Conservation (phyloP, 2,113 vertebrate genomes). For the zebrafish (Danio rerio) region GRCz12tu NC_133176.1:44745501-44746000, state of each 20-base stretch:
- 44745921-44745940: not conserved
- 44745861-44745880: not conserved
- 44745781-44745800: not conserved
- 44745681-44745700: not conserved
- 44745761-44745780: constrained; percentile 12
- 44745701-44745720: not conserved
- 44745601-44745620: not conserved
- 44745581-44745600: not conserved
- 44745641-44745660: constrained; percentile 29
- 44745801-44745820: not conserved
- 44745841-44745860: not conserved
- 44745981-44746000: not conserved
- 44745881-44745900: not conserved
- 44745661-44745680: not conserved
- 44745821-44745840: not conserved
- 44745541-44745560: constrained; percentile 13
- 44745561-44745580: not conserved
- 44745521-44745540: not conserved
- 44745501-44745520: constrained; percentile 18
- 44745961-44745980: not conserved
- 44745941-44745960: not conserved
- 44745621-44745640: not conserved
- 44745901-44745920: not conserved
- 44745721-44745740: not conserved
- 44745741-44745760: not conserved